Percentiles rank a stretch among this genome's conserved stretches.
Evolutionary conservation across 2,113 vertebrate species (phyloP).

Genomic region (Elachura formosa): DNA sequence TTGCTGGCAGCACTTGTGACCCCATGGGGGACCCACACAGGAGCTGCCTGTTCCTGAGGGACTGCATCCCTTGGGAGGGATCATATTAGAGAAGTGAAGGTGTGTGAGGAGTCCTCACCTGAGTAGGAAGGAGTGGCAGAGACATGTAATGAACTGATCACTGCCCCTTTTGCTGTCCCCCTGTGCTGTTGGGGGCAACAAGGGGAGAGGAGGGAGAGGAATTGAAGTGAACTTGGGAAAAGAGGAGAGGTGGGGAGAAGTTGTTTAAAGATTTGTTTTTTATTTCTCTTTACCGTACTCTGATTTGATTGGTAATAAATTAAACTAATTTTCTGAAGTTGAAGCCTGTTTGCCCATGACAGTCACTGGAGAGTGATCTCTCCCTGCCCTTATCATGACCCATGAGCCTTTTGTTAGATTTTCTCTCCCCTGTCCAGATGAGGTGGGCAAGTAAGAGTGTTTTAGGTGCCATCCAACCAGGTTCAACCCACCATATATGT

Average conservation of each 20-base stretch:
- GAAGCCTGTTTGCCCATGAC: not conserved
- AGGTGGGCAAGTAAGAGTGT: not conserved
- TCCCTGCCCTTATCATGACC: not conserved
- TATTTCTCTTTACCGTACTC: not conserved
- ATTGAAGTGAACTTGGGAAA: not conserved
- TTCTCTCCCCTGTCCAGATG: not conserved
- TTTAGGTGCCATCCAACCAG: not conserved
- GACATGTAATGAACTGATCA: not conserved
- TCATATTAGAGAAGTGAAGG: not conserved
- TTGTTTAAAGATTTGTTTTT: not conserved
- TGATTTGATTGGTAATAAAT: not conserved
- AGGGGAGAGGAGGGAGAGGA: not conserved
- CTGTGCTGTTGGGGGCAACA: fast-evolving
- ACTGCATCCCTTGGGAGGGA: not conserved
- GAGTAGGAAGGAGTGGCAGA: not conserved
- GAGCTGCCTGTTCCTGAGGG: not conserved
- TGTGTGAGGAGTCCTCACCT: not conserved
- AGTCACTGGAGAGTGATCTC: not conserved
- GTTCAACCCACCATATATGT: not conserved
- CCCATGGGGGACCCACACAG: fast-evolving
- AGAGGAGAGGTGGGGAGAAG: not conserved
- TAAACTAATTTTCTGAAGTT: not conserved
- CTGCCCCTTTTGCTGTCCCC: fast-evolving
- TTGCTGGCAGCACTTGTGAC: not conserved
- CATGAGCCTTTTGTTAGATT: not conserved